These are phyloP conservation scores for Odontamblyopus rebecca DNA, from an alignment of 2,797 vertebrate genomes.

Conservation along the genomic window DNA sequence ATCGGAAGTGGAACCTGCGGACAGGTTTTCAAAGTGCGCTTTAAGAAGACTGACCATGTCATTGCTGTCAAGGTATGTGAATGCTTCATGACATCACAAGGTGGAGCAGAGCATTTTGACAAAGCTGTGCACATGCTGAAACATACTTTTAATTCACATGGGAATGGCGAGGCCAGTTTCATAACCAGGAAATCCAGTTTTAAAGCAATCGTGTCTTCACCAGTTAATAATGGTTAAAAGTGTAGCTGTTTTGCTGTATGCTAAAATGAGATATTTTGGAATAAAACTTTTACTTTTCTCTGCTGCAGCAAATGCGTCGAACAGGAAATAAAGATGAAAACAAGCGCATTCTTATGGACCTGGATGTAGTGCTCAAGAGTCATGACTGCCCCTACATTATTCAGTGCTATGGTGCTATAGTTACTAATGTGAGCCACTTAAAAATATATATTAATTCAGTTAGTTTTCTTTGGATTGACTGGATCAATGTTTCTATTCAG, in stretches of 20 bases:
- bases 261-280: neutral
- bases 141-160: too few relatives aligned
- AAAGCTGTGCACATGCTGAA: too few relatives aligned
- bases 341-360: conserved; percentile 93
- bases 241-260: neutral
- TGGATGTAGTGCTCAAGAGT: conserved; percentile 94
- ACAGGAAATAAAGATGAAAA: conserved; percentile 96
- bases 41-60: conserved; percentile 89
- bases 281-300: neutral
- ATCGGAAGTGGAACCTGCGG: conserved; percentile 94
- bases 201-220: too few relatives aligned
- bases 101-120: too few relatives aligned
- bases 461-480: neutral
- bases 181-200: too few relatives aligned
- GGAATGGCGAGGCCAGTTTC: too few relatives aligned
- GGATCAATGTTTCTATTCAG: conserved; percentile 60
- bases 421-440: conserved; percentile 85
- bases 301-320: conserved; percentile 88
- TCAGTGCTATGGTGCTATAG: conserved; percentile 95
- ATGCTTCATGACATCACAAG: neutral
- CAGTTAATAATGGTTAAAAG: neutral
- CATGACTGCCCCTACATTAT: conserved; percentile 97
- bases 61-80: conserved; percentile 89
- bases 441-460: conserved; percentile 9
- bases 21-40: conserved; percentile 94